Percentiles rank a stretch among this genome's conserved stretches.
Conservation (phyloP, 35 echinoderm and acorn worm species). For the Ophioderma brevispina region DNA sequence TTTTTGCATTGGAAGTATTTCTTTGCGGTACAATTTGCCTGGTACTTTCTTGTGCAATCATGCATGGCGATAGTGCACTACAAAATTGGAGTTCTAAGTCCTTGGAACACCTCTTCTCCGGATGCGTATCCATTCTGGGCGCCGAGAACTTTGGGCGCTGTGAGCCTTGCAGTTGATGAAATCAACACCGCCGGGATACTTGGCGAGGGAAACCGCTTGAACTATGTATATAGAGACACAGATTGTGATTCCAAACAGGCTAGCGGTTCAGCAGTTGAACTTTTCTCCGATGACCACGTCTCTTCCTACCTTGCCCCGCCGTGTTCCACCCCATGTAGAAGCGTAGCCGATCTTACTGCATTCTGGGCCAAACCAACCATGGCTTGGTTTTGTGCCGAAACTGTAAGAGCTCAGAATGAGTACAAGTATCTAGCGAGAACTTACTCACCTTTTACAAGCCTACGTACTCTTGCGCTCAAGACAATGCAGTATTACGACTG, state of each 20-base stretch:
- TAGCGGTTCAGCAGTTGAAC: conserved; percentile 64
- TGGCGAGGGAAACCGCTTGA: conserved; percentile 7
- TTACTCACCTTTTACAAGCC: conserved; percentile 59
- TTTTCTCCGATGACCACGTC: conserved; percentile 45
- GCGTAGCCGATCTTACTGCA: conserved; percentile 61
- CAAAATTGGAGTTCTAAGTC: conserved; percentile 48
- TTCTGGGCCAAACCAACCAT: conserved; percentile 68
- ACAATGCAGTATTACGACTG: conserved; percentile 60
- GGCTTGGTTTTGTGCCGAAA: conserved; percentile 83
- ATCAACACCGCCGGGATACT: conserved; percentile 8
- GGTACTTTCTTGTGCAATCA: not conserved
- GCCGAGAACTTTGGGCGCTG: conserved; percentile 48
- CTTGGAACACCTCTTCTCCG: conserved; percentile 53
- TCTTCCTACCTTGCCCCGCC: conserved; percentile 67
- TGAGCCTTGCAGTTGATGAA: conserved; percentile 46
- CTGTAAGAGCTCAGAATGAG: conserved; percentile 20
- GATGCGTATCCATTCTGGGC: conserved; percentile 69
- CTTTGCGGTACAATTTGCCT: not conserved
- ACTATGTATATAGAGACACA: conserved; percentile 54
- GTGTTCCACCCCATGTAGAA: conserved; percentile 59
- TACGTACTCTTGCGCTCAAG: conserved; percentile 10
- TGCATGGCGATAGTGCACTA: not conserved
- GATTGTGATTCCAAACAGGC: conserved; percentile 58
- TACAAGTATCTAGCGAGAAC: conserved; percentile 52
- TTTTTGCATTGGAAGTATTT: not conserved